Conservation (phyloP, 2,888 invertebrate genomes). For the Ophraella communa region DNA sequence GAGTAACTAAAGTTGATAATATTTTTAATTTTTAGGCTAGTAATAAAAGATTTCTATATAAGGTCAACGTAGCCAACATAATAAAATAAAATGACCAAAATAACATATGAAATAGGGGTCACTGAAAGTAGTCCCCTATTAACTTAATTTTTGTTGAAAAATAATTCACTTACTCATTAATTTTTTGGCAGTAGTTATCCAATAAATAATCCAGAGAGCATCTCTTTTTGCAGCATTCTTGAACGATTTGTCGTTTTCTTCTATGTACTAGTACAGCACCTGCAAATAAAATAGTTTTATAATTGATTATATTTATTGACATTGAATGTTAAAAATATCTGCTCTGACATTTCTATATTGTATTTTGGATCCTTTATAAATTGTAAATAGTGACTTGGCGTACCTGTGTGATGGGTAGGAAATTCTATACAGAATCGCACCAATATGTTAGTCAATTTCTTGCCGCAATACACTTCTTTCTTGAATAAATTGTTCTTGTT, state of each 20-base stretch:
- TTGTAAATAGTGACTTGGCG: background rate
- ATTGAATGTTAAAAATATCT: background rate
- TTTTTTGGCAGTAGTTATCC: constrained; percentile 28
- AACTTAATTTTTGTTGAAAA: too few species aligned
- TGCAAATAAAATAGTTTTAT: background rate
- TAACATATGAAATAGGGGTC: too few species aligned
- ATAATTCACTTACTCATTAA: constrained; percentile 26
- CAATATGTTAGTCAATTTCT: constrained; percentile 18
- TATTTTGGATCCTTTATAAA: too few species aligned
- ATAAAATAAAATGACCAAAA: too few species aligned
- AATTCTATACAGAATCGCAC: constrained; percentile 23
- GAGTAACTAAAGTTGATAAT: too few species aligned
- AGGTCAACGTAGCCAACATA: too few species aligned
- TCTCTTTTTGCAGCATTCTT: constrained; percentile 31
- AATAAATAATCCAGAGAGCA: constrained; percentile 31
- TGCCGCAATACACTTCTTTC: constrained; percentile 24
- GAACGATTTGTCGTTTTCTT: constrained; percentile 29
- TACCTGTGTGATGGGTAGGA: constrained; percentile 17
- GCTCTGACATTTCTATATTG: too few species aligned
- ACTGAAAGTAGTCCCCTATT: too few species aligned
- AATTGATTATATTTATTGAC: background rate
- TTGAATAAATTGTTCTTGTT: constrained; percentile 3
- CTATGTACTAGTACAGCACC: constrained; percentile 22
- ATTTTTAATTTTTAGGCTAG: too few species aligned
- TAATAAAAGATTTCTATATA: too few species aligned